These are phyloP conservation scores for Stomorhina lunata DNA, from an alignment of 2,888 invertebrate species.

Conservation along the genomic window DNA sequence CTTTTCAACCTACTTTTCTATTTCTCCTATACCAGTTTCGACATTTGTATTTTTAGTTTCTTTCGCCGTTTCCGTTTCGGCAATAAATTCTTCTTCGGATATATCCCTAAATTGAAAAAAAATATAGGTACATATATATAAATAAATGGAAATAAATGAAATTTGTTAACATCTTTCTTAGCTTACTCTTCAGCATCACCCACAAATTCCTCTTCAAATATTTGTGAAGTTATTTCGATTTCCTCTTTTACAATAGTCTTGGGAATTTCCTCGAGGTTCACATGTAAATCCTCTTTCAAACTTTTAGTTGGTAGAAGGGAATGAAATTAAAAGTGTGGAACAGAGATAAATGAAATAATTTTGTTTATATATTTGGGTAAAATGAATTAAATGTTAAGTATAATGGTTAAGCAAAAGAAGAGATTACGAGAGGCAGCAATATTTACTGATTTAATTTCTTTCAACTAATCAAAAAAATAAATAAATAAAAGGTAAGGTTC, in stretches of 20 bases:
- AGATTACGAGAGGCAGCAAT: too few species aligned
- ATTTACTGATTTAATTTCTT: too few species aligned
- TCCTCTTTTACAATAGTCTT: conserved; percentile 47
- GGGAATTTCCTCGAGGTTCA: not conserved
- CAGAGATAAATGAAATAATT: not conserved
- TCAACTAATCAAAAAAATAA: too few species aligned
- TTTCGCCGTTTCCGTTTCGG: conserved; percentile 22
- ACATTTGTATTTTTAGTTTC: conserved; percentile 46
- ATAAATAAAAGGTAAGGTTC: too few species aligned
- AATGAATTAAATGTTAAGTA: too few species aligned
- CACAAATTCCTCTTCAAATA: conserved; percentile 31
- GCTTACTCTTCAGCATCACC: conserved; percentile 42
- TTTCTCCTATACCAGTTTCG: conserved; percentile 54
- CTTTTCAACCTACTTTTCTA: conserved; percentile 61
- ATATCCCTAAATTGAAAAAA: not conserved
- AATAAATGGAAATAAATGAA: not conserved
- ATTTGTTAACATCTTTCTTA: not conserved
- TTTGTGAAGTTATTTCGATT: conserved; percentile 42
- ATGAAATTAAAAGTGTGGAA: not conserved
- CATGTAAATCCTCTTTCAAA: not conserved
- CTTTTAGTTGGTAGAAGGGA: not conserved
- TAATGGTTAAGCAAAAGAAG: too few species aligned
- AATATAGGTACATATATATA: too few species aligned
- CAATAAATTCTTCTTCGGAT: conserved; percentile 9
- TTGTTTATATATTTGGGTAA: too few species aligned